Percentiles rank a stretch among this genome's conserved stretches.
Conservation (phyloP, 2,113 vertebrate genomes). For the Colaptes auratus region DNA sequence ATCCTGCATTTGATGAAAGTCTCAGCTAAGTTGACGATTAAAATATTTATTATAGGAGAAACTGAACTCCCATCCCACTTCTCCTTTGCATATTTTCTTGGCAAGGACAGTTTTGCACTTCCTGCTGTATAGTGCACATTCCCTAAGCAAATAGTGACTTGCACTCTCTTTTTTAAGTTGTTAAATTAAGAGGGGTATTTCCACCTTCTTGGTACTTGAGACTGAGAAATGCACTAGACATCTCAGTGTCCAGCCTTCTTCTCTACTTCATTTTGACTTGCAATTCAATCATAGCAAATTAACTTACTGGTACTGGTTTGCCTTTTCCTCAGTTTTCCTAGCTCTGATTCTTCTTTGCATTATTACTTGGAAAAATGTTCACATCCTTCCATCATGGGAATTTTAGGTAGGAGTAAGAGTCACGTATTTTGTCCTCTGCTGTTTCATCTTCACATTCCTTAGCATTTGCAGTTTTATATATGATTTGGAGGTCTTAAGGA, state of each 20-base stretch:
- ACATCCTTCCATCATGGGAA: neutral
- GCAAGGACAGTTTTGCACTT: neutral
- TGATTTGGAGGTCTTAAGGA: slow-evolving; percentile 69
- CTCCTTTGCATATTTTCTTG: neutral
- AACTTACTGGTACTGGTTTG: neutral
- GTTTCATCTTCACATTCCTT: slow-evolving; percentile 61
- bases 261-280: slow-evolving; percentile 12
- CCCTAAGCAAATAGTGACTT: neutral
- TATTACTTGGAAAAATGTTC: slow-evolving; percentile 8
- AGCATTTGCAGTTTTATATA: slow-evolving; percentile 37
- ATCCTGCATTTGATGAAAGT: neutral
- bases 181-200: neutral
- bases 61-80: neutral
- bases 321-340: slow-evolving; percentile 1
- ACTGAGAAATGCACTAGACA: slow-evolving; percentile 19
- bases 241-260: slow-evolving; percentile 3
- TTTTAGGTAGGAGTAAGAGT: slow-evolving; percentile 24
- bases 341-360: neutral
- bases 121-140: neutral
- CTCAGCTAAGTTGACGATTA: neutral
- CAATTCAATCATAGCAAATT: neutral
- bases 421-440: slow-evolving; percentile 4
- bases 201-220: neutral
- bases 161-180: neutral
- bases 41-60: neutral